These are phyloP conservation scores for Suncus etruscus DNA, from an alignment of 2,113 vertebrate species.

Conservation along the genomic window DNA sequence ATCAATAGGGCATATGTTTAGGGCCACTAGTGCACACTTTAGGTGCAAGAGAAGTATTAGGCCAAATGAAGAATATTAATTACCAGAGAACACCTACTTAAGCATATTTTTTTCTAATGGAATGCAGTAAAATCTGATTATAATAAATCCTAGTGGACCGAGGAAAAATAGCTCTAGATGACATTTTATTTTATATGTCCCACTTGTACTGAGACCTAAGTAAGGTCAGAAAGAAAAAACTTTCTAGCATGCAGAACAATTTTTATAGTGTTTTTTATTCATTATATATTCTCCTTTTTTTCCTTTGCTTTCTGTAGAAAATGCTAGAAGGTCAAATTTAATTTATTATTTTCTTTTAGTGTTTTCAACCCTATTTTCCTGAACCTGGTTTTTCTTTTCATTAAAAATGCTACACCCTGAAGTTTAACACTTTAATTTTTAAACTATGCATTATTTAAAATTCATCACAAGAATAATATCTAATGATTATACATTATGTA, in stretches of 20 bases:
- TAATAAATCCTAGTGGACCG: slow-evolving; percentile 48
- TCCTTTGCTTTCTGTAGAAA: background rate
- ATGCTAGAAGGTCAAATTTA: slow-evolving; percentile 14
- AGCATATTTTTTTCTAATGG: slow-evolving; percentile 55
- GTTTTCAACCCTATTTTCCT: background rate
- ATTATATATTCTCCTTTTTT: background rate
- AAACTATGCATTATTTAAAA: slow-evolving; percentile 25
- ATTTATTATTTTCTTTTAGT: background rate
- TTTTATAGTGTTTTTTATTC: slow-evolving; percentile 25
- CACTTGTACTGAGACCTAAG: slow-evolving; percentile 14
- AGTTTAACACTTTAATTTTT: slow-evolving; percentile 31
- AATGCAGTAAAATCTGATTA: slow-evolving; percentile 51
- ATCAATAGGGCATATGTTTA: slow-evolving; percentile 72
- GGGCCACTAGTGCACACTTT: slow-evolving; percentile 9
- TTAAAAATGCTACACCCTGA: background rate
- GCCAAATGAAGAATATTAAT: slow-evolving; percentile 61
- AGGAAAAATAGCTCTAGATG: slow-evolving; percentile 22
- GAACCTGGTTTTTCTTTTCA: slow-evolving; percentile 3
- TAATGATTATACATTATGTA: background rate
- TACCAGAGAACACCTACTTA: slow-evolving; percentile 3
- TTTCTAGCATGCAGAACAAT: background rate
- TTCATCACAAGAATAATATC: background rate
- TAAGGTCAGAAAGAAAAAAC: slow-evolving; percentile 13
- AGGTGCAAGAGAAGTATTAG: slow-evolving; percentile 56
- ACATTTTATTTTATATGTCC: slow-evolving; percentile 48